These are phyloP conservation scores for Magallana gigas DNA, from an alignment of 1,140 invertebrate species.

Conservation along the genomic window DNA sequence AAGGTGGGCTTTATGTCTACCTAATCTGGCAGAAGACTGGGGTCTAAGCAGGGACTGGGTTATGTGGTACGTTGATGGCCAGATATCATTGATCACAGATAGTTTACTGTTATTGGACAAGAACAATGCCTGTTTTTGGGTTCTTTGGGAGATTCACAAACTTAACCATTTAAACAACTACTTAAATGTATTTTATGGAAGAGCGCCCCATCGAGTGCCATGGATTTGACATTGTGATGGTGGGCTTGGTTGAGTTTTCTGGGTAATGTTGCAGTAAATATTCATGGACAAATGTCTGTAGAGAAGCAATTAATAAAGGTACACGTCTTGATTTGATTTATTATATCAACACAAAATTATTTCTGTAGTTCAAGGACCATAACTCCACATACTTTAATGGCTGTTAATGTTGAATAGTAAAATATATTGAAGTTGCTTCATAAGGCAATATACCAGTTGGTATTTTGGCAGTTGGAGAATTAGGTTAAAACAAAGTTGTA, in stretches of 20 bases:
- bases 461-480: background rate
- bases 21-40: slow-evolving; percentile 1
- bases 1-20: background rate
- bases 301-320: background rate
- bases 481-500: background rate
- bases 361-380: background rate
- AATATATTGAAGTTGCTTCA: background rate
- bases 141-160: slow-evolving; percentile 17
- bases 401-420: background rate
- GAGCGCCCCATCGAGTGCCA: background rate
- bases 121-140: slow-evolving; percentile 14
- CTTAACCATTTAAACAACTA: slow-evolving; percentile 29
- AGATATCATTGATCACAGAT: slow-evolving; percentile 18
- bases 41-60: background rate
- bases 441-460: background rate
- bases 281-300: slow-evolving; percentile 5
- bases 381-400: background rate
- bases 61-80: background rate
- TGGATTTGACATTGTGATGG: background rate
- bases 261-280: background rate
- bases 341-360: background rate
- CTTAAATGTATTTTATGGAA: background rate
- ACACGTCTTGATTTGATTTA: background rate
- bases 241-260: background rate
- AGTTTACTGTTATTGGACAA: slow-evolving; percentile 26